Percentiles rank a stretch among this genome's conserved stretches.
Evolutionary conservation across 1,140 invertebrate species (phyloP).

Genomic region (Bombus pyrosoma): DNA sequence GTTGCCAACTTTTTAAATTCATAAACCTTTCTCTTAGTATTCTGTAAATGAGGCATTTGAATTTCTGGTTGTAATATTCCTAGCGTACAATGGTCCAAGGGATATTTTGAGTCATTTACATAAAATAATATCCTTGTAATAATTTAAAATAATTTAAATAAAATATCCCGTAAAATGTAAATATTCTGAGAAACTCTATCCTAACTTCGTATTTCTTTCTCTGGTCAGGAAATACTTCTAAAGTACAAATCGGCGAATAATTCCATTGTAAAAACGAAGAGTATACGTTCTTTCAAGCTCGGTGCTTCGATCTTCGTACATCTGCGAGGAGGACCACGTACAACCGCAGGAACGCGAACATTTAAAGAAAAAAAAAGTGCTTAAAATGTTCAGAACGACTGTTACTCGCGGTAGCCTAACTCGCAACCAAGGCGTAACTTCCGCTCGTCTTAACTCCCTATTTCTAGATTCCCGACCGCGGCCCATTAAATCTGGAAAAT

Average conservation of each 20-base stretch:
- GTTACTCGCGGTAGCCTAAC: background rate
- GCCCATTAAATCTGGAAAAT: constrained; percentile 58
- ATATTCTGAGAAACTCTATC: background rate
- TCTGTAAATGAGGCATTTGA: background rate
- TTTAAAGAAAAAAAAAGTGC: background rate
- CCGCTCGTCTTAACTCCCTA: constrained; percentile 42
- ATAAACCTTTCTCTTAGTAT: background rate
- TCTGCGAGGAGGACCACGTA: background rate
- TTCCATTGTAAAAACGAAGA: background rate
- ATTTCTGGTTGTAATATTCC: background rate
- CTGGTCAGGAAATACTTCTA: background rate
- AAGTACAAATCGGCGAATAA: background rate
- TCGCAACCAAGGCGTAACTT: constrained; percentile 34
- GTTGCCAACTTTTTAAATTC: background rate
- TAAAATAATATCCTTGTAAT: no score
- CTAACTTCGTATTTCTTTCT: no score
- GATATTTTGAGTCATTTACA: no score
- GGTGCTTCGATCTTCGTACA: background rate
- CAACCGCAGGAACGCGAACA: background rate
- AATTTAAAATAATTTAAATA: no score
- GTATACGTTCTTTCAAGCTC: background rate
- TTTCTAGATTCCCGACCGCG: constrained; percentile 25
- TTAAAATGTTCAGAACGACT: background rate
- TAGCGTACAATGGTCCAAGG: no score
- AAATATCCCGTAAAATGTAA: background rate